Percentiles rank a stretch among this genome's conserved stretches.
These are phyloP conservation scores for Bombylius major DNA, from an alignment of 2,888 invertebrate species.

Conservation along the genomic window DNA sequence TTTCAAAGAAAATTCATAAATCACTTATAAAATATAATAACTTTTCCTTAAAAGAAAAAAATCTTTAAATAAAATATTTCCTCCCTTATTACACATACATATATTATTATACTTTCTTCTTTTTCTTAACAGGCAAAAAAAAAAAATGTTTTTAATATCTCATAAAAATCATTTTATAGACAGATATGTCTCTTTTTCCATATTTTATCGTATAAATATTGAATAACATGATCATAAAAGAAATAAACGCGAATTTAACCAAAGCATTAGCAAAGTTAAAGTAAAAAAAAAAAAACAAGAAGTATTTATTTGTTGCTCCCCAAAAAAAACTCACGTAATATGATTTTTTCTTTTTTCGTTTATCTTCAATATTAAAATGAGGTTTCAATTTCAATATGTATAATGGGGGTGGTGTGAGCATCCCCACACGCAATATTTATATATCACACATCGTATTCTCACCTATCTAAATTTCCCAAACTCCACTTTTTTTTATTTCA, in stretches of 20 bases:
- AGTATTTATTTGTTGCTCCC: not conserved
- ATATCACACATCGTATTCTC: too few relatives aligned
- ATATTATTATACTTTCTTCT: too few relatives aligned
- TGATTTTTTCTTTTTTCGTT: not conserved
- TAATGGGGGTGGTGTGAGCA: too few relatives aligned
- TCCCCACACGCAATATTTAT: too few relatives aligned
- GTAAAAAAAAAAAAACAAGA: not conserved
- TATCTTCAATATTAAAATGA: not conserved
- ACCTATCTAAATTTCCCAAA: too few relatives aligned
- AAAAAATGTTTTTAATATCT: not conserved
- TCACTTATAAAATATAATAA: too few relatives aligned
- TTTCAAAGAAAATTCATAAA: too few relatives aligned
- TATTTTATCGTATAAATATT: conserved; percentile 16
- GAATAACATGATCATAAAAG: conserved; percentile 15
- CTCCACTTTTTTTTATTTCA: too few relatives aligned
- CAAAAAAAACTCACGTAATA: not conserved
- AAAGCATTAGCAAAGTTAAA: not conserved
- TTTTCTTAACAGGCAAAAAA: not conserved
- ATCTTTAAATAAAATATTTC: too few relatives aligned
- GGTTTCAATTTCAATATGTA: too few relatives aligned
- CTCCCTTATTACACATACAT: too few relatives aligned
- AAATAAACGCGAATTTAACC: conserved; percentile 12
- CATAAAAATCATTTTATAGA: conserved; percentile 15
- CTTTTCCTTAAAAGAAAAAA: too few relatives aligned
- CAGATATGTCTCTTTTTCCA: conserved; percentile 15